Conservation (phyloP, 1,140 invertebrate species). For the Aporrectodea caliginosa region DNA sequence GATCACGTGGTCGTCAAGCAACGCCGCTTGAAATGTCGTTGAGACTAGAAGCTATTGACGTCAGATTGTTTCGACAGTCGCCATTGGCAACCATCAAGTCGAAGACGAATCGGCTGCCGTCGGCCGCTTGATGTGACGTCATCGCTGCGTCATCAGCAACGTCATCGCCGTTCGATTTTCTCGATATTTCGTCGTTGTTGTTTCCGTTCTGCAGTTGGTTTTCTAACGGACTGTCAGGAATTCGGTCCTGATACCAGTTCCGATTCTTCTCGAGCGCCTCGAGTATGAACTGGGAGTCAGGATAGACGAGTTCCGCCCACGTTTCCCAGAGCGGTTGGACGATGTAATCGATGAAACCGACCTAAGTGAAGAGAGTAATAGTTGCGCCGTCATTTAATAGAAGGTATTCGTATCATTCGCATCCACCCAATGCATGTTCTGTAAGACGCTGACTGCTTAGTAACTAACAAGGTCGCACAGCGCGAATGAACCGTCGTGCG, state of each 20-base stretch:
- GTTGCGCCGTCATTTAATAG: background rate
- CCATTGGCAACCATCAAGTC: background rate
- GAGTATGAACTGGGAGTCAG: constrained; percentile 94
- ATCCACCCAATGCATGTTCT: no score
- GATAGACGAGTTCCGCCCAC: constrained; percentile 98
- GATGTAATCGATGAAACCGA: constrained; percentile 99
- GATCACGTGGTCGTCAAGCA: no score
- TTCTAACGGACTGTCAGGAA: background rate
- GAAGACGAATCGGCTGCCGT: background rate
- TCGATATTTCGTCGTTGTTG: no score
- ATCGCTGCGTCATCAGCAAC: background rate
- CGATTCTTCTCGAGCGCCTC: constrained; percentile 97
- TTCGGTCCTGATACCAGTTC: constrained; percentile 66
- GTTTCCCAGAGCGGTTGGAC: constrained; percentile 99
- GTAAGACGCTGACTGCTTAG: no score
- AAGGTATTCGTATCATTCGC: background rate
- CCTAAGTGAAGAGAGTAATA: constrained; percentile 58
- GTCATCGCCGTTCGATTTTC: no score
- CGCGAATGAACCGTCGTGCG: no score
- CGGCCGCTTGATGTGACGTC: background rate
- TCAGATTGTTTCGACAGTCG: background rate
- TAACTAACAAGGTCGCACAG: no score
- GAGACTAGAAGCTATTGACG: background rate
- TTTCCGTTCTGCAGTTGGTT: background rate
- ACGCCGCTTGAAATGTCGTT: no score